These are phyloP conservation scores for Ptychobarbus kaznakovi DNA, from an alignment of 2,797 vertebrate species.

Conservation along the genomic window DNA sequence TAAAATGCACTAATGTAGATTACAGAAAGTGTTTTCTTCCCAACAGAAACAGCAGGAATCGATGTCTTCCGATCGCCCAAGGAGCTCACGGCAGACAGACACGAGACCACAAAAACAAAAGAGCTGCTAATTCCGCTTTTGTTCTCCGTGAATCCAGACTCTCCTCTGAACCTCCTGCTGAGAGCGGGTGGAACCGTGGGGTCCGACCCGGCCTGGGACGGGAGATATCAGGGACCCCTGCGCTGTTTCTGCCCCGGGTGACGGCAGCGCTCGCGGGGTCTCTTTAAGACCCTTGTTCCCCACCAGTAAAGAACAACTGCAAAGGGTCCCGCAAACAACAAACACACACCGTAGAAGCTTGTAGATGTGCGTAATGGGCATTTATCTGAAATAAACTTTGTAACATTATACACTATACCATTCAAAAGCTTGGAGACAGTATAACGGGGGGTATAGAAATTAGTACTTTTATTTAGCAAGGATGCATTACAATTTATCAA, in stretches of 20 bases:
- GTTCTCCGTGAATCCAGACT: constrained; percentile 68
- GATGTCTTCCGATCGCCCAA: constrained; percentile 32
- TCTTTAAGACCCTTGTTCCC: constrained; percentile 57
- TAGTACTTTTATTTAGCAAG: no score
- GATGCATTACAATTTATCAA: background rate
- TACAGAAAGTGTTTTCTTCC: background rate
- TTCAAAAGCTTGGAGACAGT: no score
- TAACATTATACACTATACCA: no score
- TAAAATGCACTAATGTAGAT: constrained; percentile 40
- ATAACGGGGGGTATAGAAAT: no score
- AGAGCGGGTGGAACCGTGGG: constrained; percentile 57
- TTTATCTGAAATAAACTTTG: background rate
- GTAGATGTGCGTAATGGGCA: background rate
- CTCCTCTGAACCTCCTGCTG: constrained; percentile 71
- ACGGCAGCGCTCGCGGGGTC: constrained; percentile 62
- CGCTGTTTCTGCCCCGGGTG: constrained; percentile 71
- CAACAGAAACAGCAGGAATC: constrained; percentile 18
- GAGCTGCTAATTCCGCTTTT: constrained; percentile 68
- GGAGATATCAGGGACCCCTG: constrained; percentile 73
- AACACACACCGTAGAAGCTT: background rate
- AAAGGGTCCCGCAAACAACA: background rate
- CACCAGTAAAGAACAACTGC: constrained; percentile 46
- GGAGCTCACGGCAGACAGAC: constrained; percentile 63
- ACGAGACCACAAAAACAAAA: constrained; percentile 67
- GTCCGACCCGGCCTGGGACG: constrained; percentile 50